phyloP scores from a whole-genome alignment of 2,888 invertebrate genomes.

The Plusia festucae region DNA sequence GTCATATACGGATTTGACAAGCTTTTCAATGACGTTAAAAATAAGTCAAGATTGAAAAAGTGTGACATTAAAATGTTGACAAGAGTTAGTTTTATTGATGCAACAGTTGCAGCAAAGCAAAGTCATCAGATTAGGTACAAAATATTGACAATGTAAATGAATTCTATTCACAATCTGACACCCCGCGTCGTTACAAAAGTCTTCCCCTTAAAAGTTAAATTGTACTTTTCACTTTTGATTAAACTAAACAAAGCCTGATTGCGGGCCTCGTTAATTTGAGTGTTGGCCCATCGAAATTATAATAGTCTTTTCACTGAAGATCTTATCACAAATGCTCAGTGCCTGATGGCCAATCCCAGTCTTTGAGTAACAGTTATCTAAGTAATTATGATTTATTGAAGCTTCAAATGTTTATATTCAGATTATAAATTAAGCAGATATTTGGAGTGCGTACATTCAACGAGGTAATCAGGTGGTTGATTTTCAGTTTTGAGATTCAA shows the following conservation, averaged over 20 bases:
- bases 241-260: slow-evolving; percentile 75
- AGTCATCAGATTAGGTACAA: slow-evolving; percentile 9
- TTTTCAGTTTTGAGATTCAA: too few species aligned
- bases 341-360: slow-evolving; percentile 52
- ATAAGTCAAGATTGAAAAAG: background rate
- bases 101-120: background rate
- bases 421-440: background rate
- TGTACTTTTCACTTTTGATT: slow-evolving; percentile 78
- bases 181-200: slow-evolving; percentile 25
- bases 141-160: slow-evolving; percentile 20
- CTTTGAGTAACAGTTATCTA: slow-evolving; percentile 43
- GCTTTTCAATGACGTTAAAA: too few species aligned
- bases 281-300: slow-evolving; percentile 74
- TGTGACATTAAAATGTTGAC: background rate
- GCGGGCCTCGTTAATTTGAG: slow-evolving; percentile 73
- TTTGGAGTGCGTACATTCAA: too few species aligned
- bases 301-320: slow-evolving; percentile 64
- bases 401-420: slow-evolving; percentile 25
- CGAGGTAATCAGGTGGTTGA: too few species aligned
- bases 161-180: slow-evolving; percentile 13
- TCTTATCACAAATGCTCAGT: slow-evolving; percentile 54
- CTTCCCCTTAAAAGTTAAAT: slow-evolving; percentile 74
- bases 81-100: background rate
- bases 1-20: too few species aligned
- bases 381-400: slow-evolving; percentile 44